A percentile compares a stretch with the other conserved stretches of the same genome.
phyloP scores from a whole-genome alignment of 2,113 vertebrate species.

The human region DNA sequence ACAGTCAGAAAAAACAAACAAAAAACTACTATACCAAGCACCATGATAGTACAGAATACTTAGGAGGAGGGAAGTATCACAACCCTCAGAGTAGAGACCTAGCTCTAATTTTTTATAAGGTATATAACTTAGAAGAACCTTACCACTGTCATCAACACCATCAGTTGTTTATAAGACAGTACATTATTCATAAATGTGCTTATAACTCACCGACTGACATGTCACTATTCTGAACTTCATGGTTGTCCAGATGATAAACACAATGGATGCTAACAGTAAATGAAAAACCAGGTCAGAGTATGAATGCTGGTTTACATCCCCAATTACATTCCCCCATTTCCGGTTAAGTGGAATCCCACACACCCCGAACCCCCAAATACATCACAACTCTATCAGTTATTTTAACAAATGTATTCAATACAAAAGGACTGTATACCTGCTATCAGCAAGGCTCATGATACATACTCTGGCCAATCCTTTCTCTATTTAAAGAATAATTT shows the following conservation, averaged over 20 bases:
- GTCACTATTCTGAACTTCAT: slow-evolving; percentile 96
- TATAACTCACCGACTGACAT: slow-evolving; percentile 93
- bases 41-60: neutral
- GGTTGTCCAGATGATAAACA: slow-evolving; percentile 97
- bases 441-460: neutral
- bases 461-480: neutral
- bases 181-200: neutral
- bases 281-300: slow-evolving; percentile 66
- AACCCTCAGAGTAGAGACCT: neutral
- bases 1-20: neutral
- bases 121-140: neutral
- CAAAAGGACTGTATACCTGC: slow-evolving; percentile 22
- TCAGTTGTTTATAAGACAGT: neutral
- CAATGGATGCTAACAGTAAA: slow-evolving; percentile 91
- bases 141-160: neutral
- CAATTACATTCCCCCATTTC: neutral
- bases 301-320: neutral
- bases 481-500: slow-evolving; percentile 31
- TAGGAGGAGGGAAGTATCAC: neutral
- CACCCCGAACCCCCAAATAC: neutral
- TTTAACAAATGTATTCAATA: slow-evolving; percentile 42
- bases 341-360: neutral
- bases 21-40: neutral
- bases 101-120: neutral
- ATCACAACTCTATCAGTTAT: neutral